These are phyloP conservation scores for Ips typographus DNA, from an alignment of 1,140 invertebrate species.

Conservation along the genomic window DNA sequence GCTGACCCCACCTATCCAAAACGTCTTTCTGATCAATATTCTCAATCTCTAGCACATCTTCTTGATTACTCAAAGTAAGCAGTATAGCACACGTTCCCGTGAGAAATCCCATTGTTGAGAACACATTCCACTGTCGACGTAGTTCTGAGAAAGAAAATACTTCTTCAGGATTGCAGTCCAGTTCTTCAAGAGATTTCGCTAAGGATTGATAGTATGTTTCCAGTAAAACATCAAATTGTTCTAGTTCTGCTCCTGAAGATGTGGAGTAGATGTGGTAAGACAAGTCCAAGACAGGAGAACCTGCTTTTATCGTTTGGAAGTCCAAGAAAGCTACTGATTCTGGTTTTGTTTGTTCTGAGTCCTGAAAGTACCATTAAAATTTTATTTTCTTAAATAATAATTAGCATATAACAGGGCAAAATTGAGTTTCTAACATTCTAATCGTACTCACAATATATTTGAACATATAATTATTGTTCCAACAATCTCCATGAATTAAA, in stretches of 20 bases:
- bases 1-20: no score
- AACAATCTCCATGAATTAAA: constrained; percentile 52
- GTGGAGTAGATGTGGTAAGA: constrained; percentile 57
- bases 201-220: constrained; percentile 17
- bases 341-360: constrained; percentile 8
- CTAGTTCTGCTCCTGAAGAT: constrained; percentile 1
- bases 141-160: constrained; percentile 54
- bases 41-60: neutral
- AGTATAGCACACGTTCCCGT: neutral
- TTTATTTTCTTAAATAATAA: neutral
- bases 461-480: constrained; percentile 59
- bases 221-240: constrained; percentile 7
- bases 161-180: constrained; percentile 28
- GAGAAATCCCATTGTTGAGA: constrained; percentile 15
- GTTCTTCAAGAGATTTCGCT: constrained; percentile 3
- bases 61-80: neutral
- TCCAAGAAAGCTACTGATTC: constrained; percentile 53
- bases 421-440: no score
- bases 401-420: neutral
- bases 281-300: constrained; percentile 60
- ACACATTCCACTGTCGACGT: constrained; percentile 47
- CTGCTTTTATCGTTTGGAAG: constrained; percentile 58
- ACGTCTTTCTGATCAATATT: neutral
- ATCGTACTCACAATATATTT: constrained; percentile 49
- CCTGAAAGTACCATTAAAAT: neutral